Base-by-base conservation (phyloP, 2,797 vertebrate genomes). In the Enteromius fasciolatus region DNA sequence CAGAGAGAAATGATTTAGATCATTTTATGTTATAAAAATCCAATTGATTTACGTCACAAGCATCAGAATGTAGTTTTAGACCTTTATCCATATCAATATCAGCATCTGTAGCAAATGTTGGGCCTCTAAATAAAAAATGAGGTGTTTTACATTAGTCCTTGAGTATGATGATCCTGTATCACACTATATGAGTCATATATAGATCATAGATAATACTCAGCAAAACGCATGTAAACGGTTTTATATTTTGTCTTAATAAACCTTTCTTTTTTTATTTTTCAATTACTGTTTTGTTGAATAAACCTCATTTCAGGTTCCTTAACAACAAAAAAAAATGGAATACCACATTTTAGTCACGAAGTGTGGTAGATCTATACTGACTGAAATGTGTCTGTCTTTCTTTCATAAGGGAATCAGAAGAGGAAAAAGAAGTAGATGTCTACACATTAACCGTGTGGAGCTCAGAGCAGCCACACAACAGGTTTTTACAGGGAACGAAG, bases 371-470 rank as follows among this genome's bases (percentile, higher is more conserved):
- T 59, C 48, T 11, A 9, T 46, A 69, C 39, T 84, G 77, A 64
- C 33, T 74, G 18, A 52, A 20, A 10, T 66, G 52, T 79, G 57
- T 74, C 59, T 81, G 15, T 84, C 41, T 10, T 44, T 44, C 41
- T 44, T 44, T 44, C 41, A 64, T 67, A 83, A 91, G 88, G 86
- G 25, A 50, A 83, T 80, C 84, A 31, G 83, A 88, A 82, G 84
- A 90, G 87, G 78, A 87, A 89, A 76, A 90, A 84, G 78, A 86
- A 86, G 66, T 87, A 80, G 83, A 77, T 44, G 44, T 28, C 1
- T 67, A 23, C 52, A 59, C 73, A 81, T 44, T 57, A 72, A 84
- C 50, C 36, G 39, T 9, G 14, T 20, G 14, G 4, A 52, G 44
- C 39, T 64, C n/a, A 75, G 70, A 68, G 76, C 83, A 79, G 46